phyloP scores from a whole-genome alignment of 2,888 invertebrate species.

The Brenthis hecate region DNA sequence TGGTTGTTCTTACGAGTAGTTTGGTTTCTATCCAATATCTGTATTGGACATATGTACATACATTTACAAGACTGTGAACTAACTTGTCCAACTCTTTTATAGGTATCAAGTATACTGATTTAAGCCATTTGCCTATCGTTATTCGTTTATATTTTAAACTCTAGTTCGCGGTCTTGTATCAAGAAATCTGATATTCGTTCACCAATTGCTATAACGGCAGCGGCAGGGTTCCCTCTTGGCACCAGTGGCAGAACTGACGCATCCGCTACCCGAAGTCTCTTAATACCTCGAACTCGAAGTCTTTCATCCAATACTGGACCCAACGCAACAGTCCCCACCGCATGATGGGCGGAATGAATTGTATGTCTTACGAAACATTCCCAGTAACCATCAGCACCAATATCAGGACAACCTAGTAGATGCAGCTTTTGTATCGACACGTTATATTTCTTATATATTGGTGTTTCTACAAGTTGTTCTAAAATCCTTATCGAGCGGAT shows the following conservation, averaged over 20 bases:
- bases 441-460: conserved; percentile 43
- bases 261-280: conserved; percentile 56
- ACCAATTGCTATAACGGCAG: conserved; percentile 57
- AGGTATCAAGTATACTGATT: neutral
- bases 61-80: no score
- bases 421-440: conserved; percentile 48
- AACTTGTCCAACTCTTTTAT: neutral
- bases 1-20: no score
- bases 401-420: conserved; percentile 51
- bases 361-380: conserved; percentile 60
- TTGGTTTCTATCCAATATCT: no score
- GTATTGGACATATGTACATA: no score
- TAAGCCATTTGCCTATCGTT: neutral
- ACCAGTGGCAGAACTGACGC: conserved; percentile 50
- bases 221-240: conserved; percentile 59
- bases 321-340: conserved; percentile 56
- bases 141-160: neutral
- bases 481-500: conserved; percentile 50
- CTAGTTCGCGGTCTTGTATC: conserved; percentile 32
- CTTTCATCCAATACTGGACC: conserved; percentile 54
- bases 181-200: conserved; percentile 57
- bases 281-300: conserved; percentile 55
- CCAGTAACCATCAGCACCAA: conserved; percentile 51
- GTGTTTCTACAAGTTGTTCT: conserved; percentile 48
- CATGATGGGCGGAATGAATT: conserved; percentile 55